phyloP scores from a whole-genome alignment of 2,888 invertebrate genomes.

The Sinelater perroti region DNA sequence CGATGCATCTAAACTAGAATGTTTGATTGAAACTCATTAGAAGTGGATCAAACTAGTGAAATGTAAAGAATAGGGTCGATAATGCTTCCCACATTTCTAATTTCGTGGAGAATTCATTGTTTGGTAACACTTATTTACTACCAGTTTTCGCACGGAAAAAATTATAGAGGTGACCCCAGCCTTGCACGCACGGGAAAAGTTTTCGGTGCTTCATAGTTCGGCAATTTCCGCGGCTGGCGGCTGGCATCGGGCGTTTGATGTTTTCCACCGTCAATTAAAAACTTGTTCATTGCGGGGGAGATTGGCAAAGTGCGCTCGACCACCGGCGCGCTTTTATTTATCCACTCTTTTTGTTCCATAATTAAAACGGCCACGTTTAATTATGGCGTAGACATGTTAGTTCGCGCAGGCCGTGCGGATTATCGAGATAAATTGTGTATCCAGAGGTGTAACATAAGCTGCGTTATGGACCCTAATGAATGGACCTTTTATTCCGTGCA shows the following conservation, averaged over 20 bases:
- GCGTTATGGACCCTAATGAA: constrained; percentile 45
- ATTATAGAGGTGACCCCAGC: too few species aligned
- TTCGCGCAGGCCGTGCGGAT: constrained; percentile 44
- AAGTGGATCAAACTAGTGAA: too few species aligned
- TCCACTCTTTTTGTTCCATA: constrained; percentile 50
- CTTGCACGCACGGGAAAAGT: too few species aligned
- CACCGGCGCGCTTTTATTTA: constrained; percentile 41
- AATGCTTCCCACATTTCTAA: too few species aligned
- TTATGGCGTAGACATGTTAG: constrained; percentile 48
- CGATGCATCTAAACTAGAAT: too few species aligned
- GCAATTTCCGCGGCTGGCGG: neutral
- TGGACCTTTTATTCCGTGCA: constrained; percentile 41
- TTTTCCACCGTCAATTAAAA: constrained; percentile 51
- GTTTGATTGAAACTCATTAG: too few species aligned
- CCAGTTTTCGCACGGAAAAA: too few species aligned
- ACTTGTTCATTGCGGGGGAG: constrained; percentile 48
- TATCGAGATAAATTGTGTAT: constrained; percentile 50
- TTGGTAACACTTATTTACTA: too few species aligned
- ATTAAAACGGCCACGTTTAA: constrained; percentile 54
- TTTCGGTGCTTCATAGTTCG: constrained; percentile 9
- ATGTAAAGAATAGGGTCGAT: too few species aligned
- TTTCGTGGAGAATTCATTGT: too few species aligned
- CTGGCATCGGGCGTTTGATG: constrained; percentile 37
- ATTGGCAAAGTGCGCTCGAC: constrained; percentile 45
- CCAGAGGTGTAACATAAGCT: constrained; percentile 50